These are phyloP conservation scores for Drusus annulatus DNA, from an alignment of 1,140 invertebrate genomes.

Conservation along the genomic window DNA sequence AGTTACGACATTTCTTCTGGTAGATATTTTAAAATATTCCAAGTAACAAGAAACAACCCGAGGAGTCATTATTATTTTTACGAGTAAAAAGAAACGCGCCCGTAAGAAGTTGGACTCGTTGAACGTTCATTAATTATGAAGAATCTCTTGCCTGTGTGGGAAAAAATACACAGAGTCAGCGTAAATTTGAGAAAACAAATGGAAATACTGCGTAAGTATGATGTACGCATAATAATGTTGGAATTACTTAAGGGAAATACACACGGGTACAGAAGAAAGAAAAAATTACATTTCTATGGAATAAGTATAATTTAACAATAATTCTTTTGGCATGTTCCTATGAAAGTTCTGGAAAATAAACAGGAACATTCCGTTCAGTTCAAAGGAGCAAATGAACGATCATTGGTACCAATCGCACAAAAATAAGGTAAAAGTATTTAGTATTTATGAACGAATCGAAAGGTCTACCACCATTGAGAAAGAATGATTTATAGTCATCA, in stretches of 20 bases:
- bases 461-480: too few species aligned
- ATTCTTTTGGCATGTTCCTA: too few species aligned
- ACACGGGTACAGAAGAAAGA: too few species aligned
- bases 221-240: not conserved
- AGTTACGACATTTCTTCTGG: constrained; percentile 3
- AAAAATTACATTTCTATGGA: too few species aligned
- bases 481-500: too few species aligned
- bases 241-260: not conserved
- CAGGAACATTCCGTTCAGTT: too few species aligned
- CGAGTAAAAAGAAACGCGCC: not conserved
- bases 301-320: too few species aligned
- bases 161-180: not conserved
- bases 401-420: too few species aligned
- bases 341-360: too few species aligned
- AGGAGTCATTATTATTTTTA: constrained; percentile 32
- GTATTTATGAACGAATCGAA: too few species aligned
- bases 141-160: not conserved
- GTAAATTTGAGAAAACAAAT: not conserved
- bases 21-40: constrained; percentile 13
- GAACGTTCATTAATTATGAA: constrained; percentile 30
- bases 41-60: not conserved
- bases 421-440: too few species aligned
- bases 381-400: too few species aligned
- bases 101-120: constrained; percentile 16
- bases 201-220: not conserved